Percentiles rank a stretch among this genome's conserved stretches.
phyloP scores from a whole-genome alignment of 2,113 vertebrate species.

The Phaethon lepturus region DNA sequence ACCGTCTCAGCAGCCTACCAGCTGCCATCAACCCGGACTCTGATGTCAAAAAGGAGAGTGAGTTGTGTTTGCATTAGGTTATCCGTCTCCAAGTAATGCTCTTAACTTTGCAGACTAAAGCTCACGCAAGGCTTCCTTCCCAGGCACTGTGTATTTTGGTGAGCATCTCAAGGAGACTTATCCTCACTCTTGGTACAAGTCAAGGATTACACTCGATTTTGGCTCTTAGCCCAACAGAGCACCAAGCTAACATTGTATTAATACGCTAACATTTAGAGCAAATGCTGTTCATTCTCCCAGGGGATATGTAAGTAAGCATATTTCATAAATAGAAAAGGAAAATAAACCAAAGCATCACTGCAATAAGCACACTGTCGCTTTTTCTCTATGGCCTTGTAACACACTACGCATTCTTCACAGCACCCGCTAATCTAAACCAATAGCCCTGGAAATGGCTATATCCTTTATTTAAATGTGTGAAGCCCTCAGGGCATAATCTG shows the following conservation, averaged over 20 bases:
- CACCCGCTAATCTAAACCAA: conserved; percentile 35
- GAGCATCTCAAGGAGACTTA: background rate
- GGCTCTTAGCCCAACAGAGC: background rate
- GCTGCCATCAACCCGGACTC: no score
- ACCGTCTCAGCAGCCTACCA: background rate
- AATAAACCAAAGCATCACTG: background rate
- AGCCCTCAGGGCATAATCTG: background rate
- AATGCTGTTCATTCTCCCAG: background rate
- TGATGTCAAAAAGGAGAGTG: background rate
- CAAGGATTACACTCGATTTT: background rate
- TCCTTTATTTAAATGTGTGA: conserved; percentile 67
- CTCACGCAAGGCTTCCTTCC: background rate
- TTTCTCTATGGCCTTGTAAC: background rate
- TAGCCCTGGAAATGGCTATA: conserved; percentile 43
- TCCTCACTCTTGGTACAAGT: background rate
- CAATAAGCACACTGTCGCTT: background rate
- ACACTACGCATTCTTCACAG: background rate
- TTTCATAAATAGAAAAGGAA: background rate
- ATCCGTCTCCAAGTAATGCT: background rate
- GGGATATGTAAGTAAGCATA: background rate
- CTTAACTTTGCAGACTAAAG: background rate
- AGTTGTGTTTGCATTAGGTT: background rate
- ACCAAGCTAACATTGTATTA: background rate
- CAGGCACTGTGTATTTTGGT: background rate
- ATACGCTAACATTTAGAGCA: background rate